Base-by-base conservation (phyloP, 2,888 invertebrate species). In the Calliphora vomitoria region DNA sequence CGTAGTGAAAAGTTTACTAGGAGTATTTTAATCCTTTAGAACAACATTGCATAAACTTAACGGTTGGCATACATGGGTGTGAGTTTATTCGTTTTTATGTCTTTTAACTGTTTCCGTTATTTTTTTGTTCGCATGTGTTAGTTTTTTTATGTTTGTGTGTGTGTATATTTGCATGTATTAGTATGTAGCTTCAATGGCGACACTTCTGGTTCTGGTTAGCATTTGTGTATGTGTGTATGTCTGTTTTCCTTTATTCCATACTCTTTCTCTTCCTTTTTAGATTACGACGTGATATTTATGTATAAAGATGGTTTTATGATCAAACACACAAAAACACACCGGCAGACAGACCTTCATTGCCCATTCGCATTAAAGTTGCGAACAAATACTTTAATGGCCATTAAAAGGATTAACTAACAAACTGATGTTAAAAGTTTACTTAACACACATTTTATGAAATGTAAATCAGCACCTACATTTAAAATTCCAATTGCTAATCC, bases 211-310 rank as follows among this genome's bases (percentile, higher is more conserved):
- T 50, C 35, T 35, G 58, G 74, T 60, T 58, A 35, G 53, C 38
- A 38, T 50, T 64, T 38, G 1, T 76, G 5, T 62, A 5, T 11
- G 18, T 53, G n/a, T 58, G 60, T 41, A 47, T 31, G 74, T 13
- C 20, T 44, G n/a, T 44, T 62, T 47, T 18, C 60, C 13, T 50
- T n/a, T 75, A 18, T 75, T 31, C n/a, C 4, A 47, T 25, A 44
- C 8, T 41, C 25, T 44, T 38, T 58, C 60, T 62, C 11, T 53
- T 71, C 53, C 18, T 71, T 62, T 62, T 50, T 71, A 80, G 71
- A 62, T 80, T 80, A 71, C 50, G 47, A 80, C 69, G 60, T 69
- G 62, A 71, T 80, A 71, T 80, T 80, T 80, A 80, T 80, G 80
- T 71, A 62, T 69, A 55, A 80, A 50, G 50, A 62, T 35, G 60